Evolutionary conservation across 2,888 invertebrate genomes (phyloP).

Genomic region (Parochlus steinenii): DNA sequence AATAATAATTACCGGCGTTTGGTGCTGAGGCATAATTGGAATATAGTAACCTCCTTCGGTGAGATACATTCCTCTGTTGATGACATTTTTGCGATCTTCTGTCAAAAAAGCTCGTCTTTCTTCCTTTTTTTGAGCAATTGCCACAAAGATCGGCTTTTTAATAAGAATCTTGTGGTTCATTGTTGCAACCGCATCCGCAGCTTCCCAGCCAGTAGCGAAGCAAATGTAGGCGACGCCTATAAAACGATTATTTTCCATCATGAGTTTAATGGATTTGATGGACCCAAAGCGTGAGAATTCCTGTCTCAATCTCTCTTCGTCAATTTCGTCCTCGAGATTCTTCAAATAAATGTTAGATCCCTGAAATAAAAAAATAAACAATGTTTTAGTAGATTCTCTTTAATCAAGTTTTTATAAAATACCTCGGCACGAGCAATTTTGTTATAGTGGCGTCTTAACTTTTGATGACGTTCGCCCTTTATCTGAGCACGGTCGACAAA

Average conservation of each 20-base stretch:
- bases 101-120: constrained; percentile 96
- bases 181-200: constrained; percentile 97
- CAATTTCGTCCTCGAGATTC: constrained; percentile 94
- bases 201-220: constrained; percentile 94
- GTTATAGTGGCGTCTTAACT: constrained; percentile 91
- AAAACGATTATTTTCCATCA: constrained; percentile 86
- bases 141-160: constrained; percentile 95
- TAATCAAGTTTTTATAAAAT: too few relatives aligned
- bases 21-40: constrained; percentile 81
- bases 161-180: constrained; percentile 97
- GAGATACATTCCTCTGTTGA: constrained; percentile 86
- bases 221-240: constrained; percentile 99
- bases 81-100: constrained; percentile 96
- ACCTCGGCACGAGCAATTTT: constrained; percentile 74
- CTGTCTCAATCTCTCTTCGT: constrained; percentile 88
- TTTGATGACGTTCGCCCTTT: constrained; percentile 96
- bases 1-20: too few relatives aligned
- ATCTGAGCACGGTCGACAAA: constrained; percentile 98
- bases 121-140: constrained; percentile 96
- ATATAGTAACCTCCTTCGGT: constrained; percentile 80
- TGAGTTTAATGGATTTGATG: constrained; percentile 96
- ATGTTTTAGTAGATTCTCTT: too few relatives aligned
- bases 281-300: constrained; percentile 94
- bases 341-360: constrained; percentile 99
- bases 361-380: too few relatives aligned